A percentile compares a stretch with the other conserved stretches of the same genome.
phyloP scores from a whole-genome alignment of 2,113 vertebrate genomes.

The Salvelinus fontinalis region DNA sequence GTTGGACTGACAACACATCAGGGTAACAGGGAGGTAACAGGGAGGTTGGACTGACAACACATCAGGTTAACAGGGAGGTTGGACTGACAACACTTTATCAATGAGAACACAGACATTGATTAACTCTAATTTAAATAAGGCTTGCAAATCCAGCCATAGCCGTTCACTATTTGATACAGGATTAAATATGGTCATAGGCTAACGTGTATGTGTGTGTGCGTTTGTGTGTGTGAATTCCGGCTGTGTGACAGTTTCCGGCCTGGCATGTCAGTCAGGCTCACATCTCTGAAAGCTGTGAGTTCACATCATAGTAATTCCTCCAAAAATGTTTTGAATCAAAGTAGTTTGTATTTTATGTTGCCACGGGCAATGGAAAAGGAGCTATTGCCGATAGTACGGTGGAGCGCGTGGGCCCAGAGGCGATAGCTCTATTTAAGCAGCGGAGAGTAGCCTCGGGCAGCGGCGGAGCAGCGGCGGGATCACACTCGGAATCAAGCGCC shows the following conservation, averaged over 20 bases:
- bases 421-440: conserved; percentile 98
- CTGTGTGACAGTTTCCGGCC: conserved; percentile 51
- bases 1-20: too few relatives aligned
- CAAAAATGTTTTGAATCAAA: conserved; percentile 99
- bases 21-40: too few relatives aligned
- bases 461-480: conserved; percentile 88
- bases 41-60: too few relatives aligned
- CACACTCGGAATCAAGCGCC: conserved; percentile 96
- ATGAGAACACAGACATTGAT: too few relatives aligned
- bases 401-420: conserved; percentile 96
- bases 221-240: conserved; percentile 21
- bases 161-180: too few relatives aligned
- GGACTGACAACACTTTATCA: too few relatives aligned
- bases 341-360: conserved; percentile 99
- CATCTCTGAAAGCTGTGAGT: conserved; percentile 49
- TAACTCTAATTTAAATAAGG: too few relatives aligned
- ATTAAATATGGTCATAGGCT: background rate
- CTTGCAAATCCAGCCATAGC: too few relatives aligned
- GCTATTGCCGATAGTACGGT: conserved; percentile 89
- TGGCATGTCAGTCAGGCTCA: conserved; percentile 79
- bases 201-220: conserved; percentile 23
- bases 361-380: conserved; percentile 97
- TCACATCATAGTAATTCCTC: conserved; percentile 99
- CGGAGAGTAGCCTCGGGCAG: conserved; percentile 98
- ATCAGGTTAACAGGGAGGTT: too few relatives aligned